Percentiles rank a stretch among this genome's conserved stretches.
Evolutionary conservation across 2,888 invertebrate species (phyloP).

Genomic region (Macrophya alboannulata): DNA sequence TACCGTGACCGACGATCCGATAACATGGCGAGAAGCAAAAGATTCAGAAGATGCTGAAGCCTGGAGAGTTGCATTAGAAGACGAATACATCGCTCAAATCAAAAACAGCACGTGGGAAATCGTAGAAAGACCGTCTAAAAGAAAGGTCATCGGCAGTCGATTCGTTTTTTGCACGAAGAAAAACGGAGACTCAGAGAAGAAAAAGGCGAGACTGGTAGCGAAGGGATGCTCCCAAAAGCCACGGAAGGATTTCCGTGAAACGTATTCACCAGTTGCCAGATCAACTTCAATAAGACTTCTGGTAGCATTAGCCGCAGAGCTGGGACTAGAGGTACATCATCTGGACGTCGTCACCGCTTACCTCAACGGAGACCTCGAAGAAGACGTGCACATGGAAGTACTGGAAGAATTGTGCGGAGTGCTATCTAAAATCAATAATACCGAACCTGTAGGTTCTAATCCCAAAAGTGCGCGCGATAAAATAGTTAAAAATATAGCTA

Average conservation of each 20-base stretch:
- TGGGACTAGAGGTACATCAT: slow-evolving; percentile 57
- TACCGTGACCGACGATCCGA: slow-evolving; percentile 37
- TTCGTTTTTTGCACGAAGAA: slow-evolving; percentile 58
- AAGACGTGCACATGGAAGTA: not conserved
- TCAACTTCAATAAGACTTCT: slow-evolving; percentile 56
- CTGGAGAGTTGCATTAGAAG: slow-evolving; percentile 53
- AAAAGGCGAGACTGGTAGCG: slow-evolving; percentile 58
- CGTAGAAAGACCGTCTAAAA: slow-evolving; percentile 34
- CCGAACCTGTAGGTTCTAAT: not conserved
- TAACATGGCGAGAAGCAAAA: slow-evolving; percentile 50
- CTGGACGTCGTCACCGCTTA: slow-evolving; percentile 60
- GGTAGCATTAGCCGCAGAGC: slow-evolving; percentile 55
- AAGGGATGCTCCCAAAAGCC: slow-evolving; percentile 58
- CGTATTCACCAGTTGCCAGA: slow-evolving; percentile 58
- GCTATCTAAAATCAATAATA: not conserved
- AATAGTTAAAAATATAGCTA: slow-evolving; percentile 1
- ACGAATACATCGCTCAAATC: slow-evolving; percentile 53
- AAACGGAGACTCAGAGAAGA: slow-evolving; percentile 17
- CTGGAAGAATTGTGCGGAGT: slow-evolving; percentile 38
- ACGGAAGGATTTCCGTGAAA: slow-evolving; percentile 56
- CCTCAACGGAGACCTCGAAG: slow-evolving; percentile 57
- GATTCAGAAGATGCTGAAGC: slow-evolving; percentile 44
- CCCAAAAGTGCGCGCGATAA: not conserved
- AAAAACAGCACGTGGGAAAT: slow-evolving; percentile 59
- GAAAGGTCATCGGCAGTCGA: slow-evolving; percentile 56